These are phyloP conservation scores for Tenodera sinensis DNA, from an alignment of 2,888 invertebrate genomes.

Conservation along the genomic window DNA sequence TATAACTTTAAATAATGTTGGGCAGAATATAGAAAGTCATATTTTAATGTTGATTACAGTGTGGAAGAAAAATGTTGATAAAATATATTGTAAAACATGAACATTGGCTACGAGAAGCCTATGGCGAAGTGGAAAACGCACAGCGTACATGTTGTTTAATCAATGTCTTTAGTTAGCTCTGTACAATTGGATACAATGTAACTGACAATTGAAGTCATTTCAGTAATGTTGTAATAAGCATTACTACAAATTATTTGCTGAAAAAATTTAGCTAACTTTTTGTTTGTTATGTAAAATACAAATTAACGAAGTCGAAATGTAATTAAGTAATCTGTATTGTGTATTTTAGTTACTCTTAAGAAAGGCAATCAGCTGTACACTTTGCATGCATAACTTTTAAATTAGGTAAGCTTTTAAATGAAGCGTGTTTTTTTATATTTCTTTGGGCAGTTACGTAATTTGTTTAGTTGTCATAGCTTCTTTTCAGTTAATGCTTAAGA, in stretches of 20 bases:
- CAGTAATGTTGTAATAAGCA: background rate
- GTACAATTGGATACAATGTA: background rate
- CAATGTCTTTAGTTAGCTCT: background rate
- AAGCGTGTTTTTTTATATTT: background rate
- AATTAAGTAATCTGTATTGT: background rate
- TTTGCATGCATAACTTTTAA: background rate
- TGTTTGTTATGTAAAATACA: background rate
- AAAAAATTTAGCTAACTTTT: background rate
- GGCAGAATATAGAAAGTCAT: background rate
- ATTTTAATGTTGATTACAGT: conserved; percentile 12
- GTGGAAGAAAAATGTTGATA: background rate
- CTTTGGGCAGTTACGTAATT: background rate
- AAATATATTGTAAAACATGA: background rate
- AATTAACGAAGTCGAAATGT: background rate
- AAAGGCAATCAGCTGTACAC: background rate
- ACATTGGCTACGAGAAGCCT: background rate
- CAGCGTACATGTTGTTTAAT: background rate
- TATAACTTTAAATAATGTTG: background rate
- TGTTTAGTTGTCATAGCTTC: background rate
- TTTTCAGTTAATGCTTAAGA: background rate
- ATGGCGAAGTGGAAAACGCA: background rate
- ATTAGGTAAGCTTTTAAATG: background rate
- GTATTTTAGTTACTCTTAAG: background rate
- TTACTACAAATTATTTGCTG: background rate
- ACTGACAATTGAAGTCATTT: background rate